Base-by-base conservation (phyloP, 92 coral and sea anemone genomes). In the Chrysogorgia sp. region DNA sequence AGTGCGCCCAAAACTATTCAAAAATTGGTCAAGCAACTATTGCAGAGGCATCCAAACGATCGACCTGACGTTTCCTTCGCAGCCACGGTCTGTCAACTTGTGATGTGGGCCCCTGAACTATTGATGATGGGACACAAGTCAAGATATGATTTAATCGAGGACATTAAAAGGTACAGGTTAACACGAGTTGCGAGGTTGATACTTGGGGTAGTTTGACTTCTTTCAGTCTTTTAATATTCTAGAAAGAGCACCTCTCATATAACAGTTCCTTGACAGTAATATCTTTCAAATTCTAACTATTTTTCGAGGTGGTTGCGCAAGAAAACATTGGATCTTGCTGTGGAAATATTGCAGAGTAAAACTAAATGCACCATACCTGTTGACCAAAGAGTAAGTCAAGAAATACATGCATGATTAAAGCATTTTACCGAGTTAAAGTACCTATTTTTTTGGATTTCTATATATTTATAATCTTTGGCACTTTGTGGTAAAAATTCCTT, bases 11-110 rank as follows among this genome's bases (percentile, higher is more conserved):
- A 26, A 0, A 0, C 37, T 69, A 33, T 45, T 30, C 58, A 25
- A 25, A 0, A 57, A 75, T 82, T 93, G 5, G 92, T 93, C 21
- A 74, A 82, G 10, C 74, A 85, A 28, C 84, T 93, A 12, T 84
- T 93, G 33, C 85, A 81, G 45, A 82, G 92, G 34, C 84, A 93
- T 67, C 92, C 91, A 10, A 58, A 30, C 13, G 94, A 91, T 33
- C 82, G 98, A 58, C 75, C 92, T 61, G 34, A 91, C 8, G 92
- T 96, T 24, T 81, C 77, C 58, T 59, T 59, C 23, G 98, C 98
- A 1, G 86, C 87, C 26, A 77, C 84, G n/a, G 82, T 89, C 74
- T 69, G 92, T 60, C 71, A 75, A 45, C 58, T 89, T 19, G 40
- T 77, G 45, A 71, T 93, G 22, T 86, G 86, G 89, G 91, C 92